Percentiles rank a stretch among this genome's conserved stretches.
Conservation (phyloP, 2,888 invertebrate species). For the Agapostemon virescens region DNA sequence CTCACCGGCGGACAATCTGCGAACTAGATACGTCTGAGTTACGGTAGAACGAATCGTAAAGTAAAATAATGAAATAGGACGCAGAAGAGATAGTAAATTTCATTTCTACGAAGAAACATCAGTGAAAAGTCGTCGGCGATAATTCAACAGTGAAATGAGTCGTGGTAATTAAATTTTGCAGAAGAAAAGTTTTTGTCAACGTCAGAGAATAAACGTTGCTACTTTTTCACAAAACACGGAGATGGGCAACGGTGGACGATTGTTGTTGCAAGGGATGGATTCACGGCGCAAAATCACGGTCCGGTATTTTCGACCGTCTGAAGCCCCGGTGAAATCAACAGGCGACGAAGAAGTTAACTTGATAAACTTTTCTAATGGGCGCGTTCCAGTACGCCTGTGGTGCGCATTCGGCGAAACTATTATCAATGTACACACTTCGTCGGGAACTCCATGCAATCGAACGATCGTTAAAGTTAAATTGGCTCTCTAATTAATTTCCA, state of each 20-base stretch:
- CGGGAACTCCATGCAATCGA: slow-evolving; percentile 67
- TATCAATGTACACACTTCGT: slow-evolving; percentile 72
- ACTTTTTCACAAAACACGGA: background rate
- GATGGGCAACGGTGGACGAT: background rate
- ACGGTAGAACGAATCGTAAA: background rate
- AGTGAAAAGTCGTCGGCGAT: background rate
- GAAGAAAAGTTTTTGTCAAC: background rate
- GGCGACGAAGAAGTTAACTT: slow-evolving; percentile 66
- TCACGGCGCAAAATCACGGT: background rate
- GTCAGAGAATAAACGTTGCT: slow-evolving; percentile 19
- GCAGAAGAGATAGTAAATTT: background rate
- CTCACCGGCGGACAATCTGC: background rate
- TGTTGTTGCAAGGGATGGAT: background rate
- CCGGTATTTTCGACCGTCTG: slow-evolving; percentile 31
- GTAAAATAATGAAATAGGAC: background rate
- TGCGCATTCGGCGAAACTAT: slow-evolving; percentile 69
- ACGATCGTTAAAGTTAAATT: slow-evolving; percentile 77
- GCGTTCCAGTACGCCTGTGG: slow-evolving; percentile 46
- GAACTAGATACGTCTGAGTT: background rate
- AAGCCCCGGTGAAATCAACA: slow-evolving; percentile 64
- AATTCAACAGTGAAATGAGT: background rate
- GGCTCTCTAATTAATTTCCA: slow-evolving; percentile 77
- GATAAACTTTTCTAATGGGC: slow-evolving; percentile 64
- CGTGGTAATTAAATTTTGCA: slow-evolving; percentile 19
- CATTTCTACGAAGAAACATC: background rate